Evolutionary conservation across 2,797 vertebrate genomes (phyloP).

Genomic region (Falco peregrinus): DNA sequence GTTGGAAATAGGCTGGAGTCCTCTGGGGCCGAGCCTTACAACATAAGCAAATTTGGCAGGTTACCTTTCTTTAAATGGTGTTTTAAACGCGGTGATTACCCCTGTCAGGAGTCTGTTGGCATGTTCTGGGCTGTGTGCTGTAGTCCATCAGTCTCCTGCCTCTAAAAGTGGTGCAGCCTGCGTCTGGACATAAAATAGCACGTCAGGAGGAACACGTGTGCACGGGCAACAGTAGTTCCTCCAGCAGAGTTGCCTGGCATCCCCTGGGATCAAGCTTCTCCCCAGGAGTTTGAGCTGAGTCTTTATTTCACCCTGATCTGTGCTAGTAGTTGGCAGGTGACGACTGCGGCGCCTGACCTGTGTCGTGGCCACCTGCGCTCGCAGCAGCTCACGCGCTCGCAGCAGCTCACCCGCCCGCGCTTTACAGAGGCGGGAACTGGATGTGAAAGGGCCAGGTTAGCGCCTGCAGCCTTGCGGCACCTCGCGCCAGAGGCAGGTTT

Average conservation of each 20-base stretch:
- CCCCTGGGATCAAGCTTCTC: neutral
- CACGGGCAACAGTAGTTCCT: neutral
- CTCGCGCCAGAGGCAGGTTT: neutral
- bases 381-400: accelerated
- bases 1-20: neutral
- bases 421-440: neutral
- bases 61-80: neutral
- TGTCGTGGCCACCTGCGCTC: accelerated
- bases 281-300: accelerated
- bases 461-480: neutral
- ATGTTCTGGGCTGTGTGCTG: neutral
- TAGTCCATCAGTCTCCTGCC: neutral
- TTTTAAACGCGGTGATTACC: neutral
- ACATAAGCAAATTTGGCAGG: constrained; percentile 3
- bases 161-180: neutral
- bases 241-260: neutral
- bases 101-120: neutral
- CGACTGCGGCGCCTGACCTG: neutral
- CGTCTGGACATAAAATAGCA: neutral
- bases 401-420: neutral
- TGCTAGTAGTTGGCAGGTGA: neutral
- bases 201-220: accelerated
- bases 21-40: neutral
- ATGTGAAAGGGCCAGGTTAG: neutral
- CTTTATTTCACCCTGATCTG: neutral